Percentiles rank a stretch among this genome's conserved stretches.
Conservation (phyloP, 2,797 vertebrate species). For the Fistularia tabacaria region DNA sequence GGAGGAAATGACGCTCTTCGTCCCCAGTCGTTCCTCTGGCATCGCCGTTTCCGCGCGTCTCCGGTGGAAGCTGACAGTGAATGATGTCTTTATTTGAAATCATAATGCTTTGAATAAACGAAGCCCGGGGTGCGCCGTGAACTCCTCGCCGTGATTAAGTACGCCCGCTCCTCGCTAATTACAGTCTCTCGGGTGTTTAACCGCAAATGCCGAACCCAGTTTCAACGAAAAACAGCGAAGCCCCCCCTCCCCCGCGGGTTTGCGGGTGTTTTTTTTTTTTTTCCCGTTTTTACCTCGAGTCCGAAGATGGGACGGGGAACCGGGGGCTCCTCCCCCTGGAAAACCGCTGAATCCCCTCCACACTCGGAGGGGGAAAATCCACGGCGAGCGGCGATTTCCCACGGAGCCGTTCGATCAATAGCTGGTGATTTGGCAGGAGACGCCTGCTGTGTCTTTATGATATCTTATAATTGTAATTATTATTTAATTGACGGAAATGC, state of each 20-base stretch:
- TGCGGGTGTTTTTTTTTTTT: too few species aligned
- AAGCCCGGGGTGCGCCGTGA: slow-evolving; percentile 52
- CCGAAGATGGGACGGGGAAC: slow-evolving; percentile 37
- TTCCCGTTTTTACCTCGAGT: too few species aligned
- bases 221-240: slow-evolving; percentile 21
- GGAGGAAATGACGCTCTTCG: too few species aligned
- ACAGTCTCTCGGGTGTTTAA: slow-evolving; percentile 68
- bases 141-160: slow-evolving; percentile 63
- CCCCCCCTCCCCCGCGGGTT: too few species aligned
- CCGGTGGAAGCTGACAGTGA: slow-evolving; percentile 51
- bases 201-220: slow-evolving; percentile 53
- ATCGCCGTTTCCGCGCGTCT: too few species aligned
- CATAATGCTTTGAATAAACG: slow-evolving; percentile 68
- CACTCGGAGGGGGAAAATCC: slow-evolving; percentile 31
- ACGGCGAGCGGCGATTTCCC: neutral
- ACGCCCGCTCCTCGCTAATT: slow-evolving; percentile 57
- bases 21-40: too few species aligned
- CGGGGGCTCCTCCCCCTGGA: slow-evolving; percentile 48
- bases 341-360: slow-evolving; percentile 31
- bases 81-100: slow-evolving; percentile 66
- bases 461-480: too few species aligned
- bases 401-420: too few species aligned
- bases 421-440: too few species aligned
- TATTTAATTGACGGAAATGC: too few species aligned
- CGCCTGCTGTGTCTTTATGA: too few species aligned